Percentiles rank a stretch among this genome's conserved stretches.
phyloP scores from a whole-genome alignment of 2,888 invertebrate genomes.

The Melinopterus prodromus region DNA sequence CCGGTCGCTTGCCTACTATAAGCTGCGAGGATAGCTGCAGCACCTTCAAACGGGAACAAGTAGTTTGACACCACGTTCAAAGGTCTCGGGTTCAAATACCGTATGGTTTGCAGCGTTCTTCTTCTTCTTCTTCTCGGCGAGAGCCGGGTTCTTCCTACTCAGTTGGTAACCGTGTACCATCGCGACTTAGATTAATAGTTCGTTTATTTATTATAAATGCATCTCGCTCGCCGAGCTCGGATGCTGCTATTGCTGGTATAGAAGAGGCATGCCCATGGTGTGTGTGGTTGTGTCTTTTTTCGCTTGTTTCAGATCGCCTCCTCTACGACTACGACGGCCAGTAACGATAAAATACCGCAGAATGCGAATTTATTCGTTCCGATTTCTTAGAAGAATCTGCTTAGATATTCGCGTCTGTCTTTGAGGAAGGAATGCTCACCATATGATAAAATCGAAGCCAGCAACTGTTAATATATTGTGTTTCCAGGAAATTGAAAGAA shows the following conservation, averaged over 20 bases:
- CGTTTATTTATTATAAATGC: slow-evolving; percentile 39
- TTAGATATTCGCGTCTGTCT: background rate
- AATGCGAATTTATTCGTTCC: background rate
- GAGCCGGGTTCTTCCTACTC: slow-evolving; percentile 8
- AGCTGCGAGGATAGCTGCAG: background rate
- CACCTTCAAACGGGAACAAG: slow-evolving; percentile 33
- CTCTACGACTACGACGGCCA: background rate
- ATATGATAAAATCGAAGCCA: background rate
- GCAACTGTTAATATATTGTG: background rate
- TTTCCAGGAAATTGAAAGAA: background rate
- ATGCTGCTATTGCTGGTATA: background rate
- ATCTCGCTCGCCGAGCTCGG: slow-evolving; percentile 5
- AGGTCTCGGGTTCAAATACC: slow-evolving; percentile 58
- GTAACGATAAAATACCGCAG: background rate
- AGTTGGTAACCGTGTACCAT: slow-evolving; percentile 28
- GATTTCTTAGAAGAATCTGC: background rate
- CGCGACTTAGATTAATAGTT: slow-evolving; percentile 47
- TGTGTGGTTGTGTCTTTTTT: slow-evolving; percentile 4
- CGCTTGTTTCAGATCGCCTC: slow-evolving; percentile 5
- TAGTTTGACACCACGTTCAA: slow-evolving; percentile 53
- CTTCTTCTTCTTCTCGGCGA: slow-evolving; percentile 29
- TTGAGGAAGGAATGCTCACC: background rate
- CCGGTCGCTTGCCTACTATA: slow-evolving; percentile 6
- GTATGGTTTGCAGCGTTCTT: slow-evolving; percentile 44
- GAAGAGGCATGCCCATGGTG: background rate